A percentile compares a stretch with the other conserved stretches of the same genome.
Conservation (phyloP, 2,797 vertebrate species). For the Varecia variegata region DNA sequence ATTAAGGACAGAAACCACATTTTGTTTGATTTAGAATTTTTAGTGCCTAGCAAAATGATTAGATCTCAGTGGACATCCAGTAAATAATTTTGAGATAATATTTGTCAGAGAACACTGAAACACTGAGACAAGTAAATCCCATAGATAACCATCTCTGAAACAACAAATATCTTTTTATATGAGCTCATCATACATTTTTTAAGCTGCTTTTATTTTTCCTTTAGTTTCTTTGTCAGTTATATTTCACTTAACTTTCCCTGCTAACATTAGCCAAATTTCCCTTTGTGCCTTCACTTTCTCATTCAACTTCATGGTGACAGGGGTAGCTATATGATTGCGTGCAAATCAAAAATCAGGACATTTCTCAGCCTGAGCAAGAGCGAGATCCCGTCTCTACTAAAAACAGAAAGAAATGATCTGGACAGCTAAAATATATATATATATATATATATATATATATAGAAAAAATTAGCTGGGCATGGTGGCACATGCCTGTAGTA, state of each 20-base stretch:
- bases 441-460: too few species aligned
- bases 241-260: not conserved
- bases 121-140: not conserved
- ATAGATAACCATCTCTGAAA: not conserved
- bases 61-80: not conserved
- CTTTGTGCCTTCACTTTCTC: not conserved
- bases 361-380: too few species aligned
- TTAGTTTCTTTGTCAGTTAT: not conserved
- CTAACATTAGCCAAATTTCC: not conserved
- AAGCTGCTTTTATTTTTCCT: not conserved
- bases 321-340: not conserved
- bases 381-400: too few species aligned
- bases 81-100: constrained; percentile 34
- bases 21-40: not conserved
- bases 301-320: not conserved
- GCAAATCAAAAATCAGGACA: not conserved
- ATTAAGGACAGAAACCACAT: not conserved
- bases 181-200: not conserved
- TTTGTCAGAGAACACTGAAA: not conserved
- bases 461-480: too few species aligned
- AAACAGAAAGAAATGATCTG: too few species aligned
- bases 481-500: too few species aligned
- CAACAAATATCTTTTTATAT: not conserved
- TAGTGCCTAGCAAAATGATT: not conserved
- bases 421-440: too few species aligned